Evolutionary conservation across 2,113 vertebrate genomes (phyloP).

Genomic region (Xiphophorus hellerii): DNA sequence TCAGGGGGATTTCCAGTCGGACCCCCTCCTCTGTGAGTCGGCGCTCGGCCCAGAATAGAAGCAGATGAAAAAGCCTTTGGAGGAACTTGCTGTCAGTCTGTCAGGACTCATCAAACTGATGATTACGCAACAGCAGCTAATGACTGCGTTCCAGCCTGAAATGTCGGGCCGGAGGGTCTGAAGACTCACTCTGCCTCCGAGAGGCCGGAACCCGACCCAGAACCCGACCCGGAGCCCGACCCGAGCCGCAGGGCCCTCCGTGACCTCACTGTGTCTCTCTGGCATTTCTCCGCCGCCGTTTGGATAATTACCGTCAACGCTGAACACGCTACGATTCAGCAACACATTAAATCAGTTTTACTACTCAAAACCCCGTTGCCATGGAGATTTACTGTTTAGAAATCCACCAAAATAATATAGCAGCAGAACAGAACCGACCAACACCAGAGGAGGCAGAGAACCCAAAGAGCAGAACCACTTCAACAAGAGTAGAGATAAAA

Average conservation of each 20-base stretch:
- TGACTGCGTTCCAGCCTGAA: conserved; percentile 23
- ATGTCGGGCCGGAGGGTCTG: conserved; percentile 10
- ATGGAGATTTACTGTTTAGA: not conserved
- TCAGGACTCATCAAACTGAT: conserved; percentile 37
- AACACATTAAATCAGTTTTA: not conserved
- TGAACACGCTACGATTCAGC: not conserved
- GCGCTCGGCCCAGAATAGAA: conserved; percentile 22
- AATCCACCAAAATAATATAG: not conserved
- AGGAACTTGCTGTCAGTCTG: conserved; percentile 38
- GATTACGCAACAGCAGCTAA: conserved; percentile 34
- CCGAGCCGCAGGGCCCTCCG: not conserved
- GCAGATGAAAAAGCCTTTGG: conserved; percentile 41
- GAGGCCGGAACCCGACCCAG: not conserved
- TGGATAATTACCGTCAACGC: not conserved
- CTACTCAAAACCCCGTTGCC: not conserved
- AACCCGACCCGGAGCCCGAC: not conserved
- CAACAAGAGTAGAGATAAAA: no score
- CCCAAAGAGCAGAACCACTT: no score
- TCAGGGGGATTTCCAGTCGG: conserved; percentile 18
- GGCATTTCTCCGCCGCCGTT: conserved; percentile 1
- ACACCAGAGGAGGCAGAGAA: no score
- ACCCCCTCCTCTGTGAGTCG: conserved; percentile 13
- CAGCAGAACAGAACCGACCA: no score
- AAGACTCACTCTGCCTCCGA: conserved; percentile 12
- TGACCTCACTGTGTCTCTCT: conserved; percentile 3